Percentiles rank a stretch among this genome's conserved stretches.
These are phyloP conservation scores for Caradrina kadenii DNA, from an alignment of 2,888 invertebrate genomes.

Conservation along the genomic window DNA sequence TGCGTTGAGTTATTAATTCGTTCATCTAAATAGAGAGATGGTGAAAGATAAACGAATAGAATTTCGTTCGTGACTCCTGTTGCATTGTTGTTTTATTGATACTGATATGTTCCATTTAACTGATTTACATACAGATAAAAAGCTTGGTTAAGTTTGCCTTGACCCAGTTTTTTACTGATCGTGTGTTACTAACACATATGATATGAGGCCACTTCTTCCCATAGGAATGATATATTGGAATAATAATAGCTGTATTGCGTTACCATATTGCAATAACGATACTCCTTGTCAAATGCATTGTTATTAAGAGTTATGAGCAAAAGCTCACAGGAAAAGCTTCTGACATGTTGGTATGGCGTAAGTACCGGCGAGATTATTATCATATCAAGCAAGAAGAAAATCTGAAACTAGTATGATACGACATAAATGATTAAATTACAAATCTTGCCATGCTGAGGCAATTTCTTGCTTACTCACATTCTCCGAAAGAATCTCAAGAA, in stretches of 20 bases:
- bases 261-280: not conserved
- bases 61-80: conserved; percentile 55
- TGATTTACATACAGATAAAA: conserved; percentile 43
- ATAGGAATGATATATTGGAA: not conserved
- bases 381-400: not conserved
- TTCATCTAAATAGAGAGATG: conserved; percentile 37
- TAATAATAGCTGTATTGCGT: not conserved
- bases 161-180: conserved; percentile 26
- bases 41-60: conserved; percentile 53
- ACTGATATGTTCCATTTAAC: conserved; percentile 43
- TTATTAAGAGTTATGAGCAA: not conserved
- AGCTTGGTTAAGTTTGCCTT: conserved; percentile 19
- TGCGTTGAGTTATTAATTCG: conserved; percentile 17
- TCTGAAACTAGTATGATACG: no score
- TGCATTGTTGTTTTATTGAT: conserved; percentile 55
- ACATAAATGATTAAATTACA: no score
- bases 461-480: not conserved
- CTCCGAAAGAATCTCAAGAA: not conserved
- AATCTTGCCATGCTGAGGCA: not conserved
- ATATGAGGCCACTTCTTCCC: not conserved
- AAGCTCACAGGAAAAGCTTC: not conserved
- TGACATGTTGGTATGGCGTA: not conserved
- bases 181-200: not conserved
- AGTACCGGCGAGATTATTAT: not conserved
- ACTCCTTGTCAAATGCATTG: not conserved